Percentiles rank a stretch among this genome's conserved stretches.
These are phyloP conservation scores for Rhagonycha fulva DNA, from an alignment of 2,888 invertebrate species.

Conservation along the genomic window DNA sequence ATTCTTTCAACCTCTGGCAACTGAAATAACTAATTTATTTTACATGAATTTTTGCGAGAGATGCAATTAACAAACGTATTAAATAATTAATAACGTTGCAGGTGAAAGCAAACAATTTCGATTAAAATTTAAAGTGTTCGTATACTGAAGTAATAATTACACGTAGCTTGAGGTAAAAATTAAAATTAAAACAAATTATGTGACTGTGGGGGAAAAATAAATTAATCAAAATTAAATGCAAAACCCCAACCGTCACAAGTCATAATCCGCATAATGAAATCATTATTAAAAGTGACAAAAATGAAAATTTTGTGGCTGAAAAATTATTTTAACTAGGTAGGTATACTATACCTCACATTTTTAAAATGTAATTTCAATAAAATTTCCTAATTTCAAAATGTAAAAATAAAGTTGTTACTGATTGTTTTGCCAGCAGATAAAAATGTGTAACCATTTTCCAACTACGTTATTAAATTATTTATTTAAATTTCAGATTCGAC, in stretches of 20 bases:
- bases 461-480: neutral
- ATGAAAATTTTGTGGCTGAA: neutral
- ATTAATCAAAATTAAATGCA: conserved; percentile 3
- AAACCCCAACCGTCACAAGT: neutral
- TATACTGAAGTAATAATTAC: neutral
- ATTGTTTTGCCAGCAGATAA: neutral
- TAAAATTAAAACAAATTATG: neutral
- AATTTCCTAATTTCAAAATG: neutral
- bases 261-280: neutral
- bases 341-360: neutral
- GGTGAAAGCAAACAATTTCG: neutral
- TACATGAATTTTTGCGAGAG: neutral
- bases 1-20: neutral
- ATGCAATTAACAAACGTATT: neutral
- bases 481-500: neutral
- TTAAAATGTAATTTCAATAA: neutral
- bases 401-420: neutral
- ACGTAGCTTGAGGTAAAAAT: neutral
- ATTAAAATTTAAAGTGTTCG: neutral
- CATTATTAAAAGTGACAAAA: neutral
- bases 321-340: neutral
- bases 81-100: neutral
- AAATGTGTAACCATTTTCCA: neutral
- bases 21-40: neutral
- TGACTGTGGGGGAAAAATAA: neutral